These are phyloP conservation scores for Melanotaenia nigrans DNA, from an alignment of 2,797 vertebrate genomes.

Conservation along the genomic window DNA sequence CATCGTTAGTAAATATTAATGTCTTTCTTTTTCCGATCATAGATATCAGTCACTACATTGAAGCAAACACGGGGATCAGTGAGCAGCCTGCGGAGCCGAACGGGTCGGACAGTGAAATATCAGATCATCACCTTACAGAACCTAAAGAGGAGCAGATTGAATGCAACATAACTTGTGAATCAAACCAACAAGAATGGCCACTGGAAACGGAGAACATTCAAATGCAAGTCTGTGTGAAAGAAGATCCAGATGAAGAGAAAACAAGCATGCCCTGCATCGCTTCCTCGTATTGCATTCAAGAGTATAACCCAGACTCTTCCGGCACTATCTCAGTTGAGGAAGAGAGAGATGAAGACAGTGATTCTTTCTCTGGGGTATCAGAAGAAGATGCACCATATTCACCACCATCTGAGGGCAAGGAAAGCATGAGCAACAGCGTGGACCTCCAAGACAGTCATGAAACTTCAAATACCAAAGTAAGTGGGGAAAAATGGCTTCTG, in stretches of 20 bases:
- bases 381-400: neutral
- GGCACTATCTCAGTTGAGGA: neutral
- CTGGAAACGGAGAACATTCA: neutral
- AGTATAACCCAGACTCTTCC: neutral
- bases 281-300: neutral
- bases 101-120: neutral
- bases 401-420: neutral
- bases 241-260: constrained; percentile 33
- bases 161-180: constrained; percentile 7
- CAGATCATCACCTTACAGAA: neutral
- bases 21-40: neutral
- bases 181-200: neutral
- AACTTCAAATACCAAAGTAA: constrained; percentile 25
- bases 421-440: neutral
- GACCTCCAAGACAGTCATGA: neutral
- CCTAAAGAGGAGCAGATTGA: constrained; percentile 53
- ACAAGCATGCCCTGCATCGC: neutral
- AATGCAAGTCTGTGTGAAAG: constrained; percentile 26
- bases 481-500: neutral
- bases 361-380: neutral
- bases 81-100: constrained; percentile 1
- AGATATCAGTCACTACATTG: constrained; percentile 28
- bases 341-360: rapidly evolving
- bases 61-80: neutral
- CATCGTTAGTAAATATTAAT: neutral